These are phyloP conservation scores for Molorchus minor DNA, from an alignment of 2,888 invertebrate genomes.

Conservation along the genomic window DNA sequence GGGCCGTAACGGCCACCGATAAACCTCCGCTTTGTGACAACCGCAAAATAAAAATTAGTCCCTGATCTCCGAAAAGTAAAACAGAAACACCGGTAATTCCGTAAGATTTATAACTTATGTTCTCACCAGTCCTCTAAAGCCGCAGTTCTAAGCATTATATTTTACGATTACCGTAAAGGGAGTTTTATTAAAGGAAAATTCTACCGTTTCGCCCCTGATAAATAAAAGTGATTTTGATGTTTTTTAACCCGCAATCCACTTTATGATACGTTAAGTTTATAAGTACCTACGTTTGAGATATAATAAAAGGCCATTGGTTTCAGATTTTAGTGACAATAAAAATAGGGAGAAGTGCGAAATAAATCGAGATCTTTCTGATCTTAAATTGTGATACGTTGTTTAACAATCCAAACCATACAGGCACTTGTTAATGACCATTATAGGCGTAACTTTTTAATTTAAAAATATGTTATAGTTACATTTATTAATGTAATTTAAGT, in stretches of 20 bases:
- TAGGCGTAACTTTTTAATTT: too few relatives aligned
- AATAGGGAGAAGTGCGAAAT: not conserved
- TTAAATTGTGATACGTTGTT: too few relatives aligned
- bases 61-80: slow-evolving; percentile 17
- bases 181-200: slow-evolving; percentile 20
- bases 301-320: slow-evolving; percentile 13
- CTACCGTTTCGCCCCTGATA: slow-evolving; percentile 7
- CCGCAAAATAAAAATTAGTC: slow-evolving; percentile 12
- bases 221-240: slow-evolving; percentile 15
- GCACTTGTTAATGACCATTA: too few relatives aligned
- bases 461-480: too few relatives aligned
- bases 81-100: slow-evolving; percentile 19
- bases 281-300: slow-evolving; percentile 11
- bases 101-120: slow-evolving; percentile 14
- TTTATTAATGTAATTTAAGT: too few relatives aligned
- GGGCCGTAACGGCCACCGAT: not conserved
- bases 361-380: too few relatives aligned
- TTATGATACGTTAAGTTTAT: slow-evolving; percentile 6
- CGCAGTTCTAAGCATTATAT: slow-evolving; percentile 7
- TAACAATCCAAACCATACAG: too few relatives aligned
- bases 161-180: slow-evolving; percentile 19
- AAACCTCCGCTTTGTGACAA: not conserved
- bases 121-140: slow-evolving; percentile 2
- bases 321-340: slow-evolving; percentile 5
- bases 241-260: slow-evolving; percentile 7